Base-by-base conservation (phyloP, 2,888 invertebrate species). In the Meteorus colon region DNA sequence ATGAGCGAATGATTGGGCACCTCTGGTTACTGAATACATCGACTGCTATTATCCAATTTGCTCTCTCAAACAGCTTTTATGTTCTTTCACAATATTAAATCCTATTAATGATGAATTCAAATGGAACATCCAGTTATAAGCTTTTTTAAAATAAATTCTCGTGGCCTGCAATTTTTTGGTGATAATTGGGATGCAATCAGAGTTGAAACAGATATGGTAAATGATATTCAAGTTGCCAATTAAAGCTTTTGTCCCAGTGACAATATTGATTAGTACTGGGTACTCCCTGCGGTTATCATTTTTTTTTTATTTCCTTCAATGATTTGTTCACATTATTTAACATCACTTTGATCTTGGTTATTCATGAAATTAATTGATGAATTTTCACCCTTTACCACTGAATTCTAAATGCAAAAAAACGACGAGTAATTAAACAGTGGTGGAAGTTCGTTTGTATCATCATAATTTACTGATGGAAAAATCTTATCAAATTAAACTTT, bases 21-120 rank as follows among this genome's bases (percentile, higher is more conserved):
- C 24, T 24, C 24, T 24, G 24, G 24, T 24, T 24, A 24, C 24
- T 24, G 24, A 24, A 41, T 41, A 12, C 80, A 75, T 55, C 67
- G 74, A 77, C 73, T 63, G 69, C 69, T 66, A 74, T 51, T 74
- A 77, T 78, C 79, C 74, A 81, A 79, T 77, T 72, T 70, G 66
- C 78, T 71, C 78, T 75, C 74, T 83, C 29, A 6, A 6, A 8
- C 41, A 24, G 24, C 62, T 45, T 71, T 74, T 41, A 62, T 41
- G 45, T 82, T 82, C 82, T 83, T 67, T 29, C 59, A 48, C 63
- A 48, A 37, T 4, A 34, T 34, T 6, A 10, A 45, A 48, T 48
- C 48, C 16, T 48, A 48, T n/a, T n/a, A 48, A 48, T 24, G 24
- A 24, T 24, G 24, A 24, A 24, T 24, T 24, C 24, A 24, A 24